Conservation (phyloP, 37 sponge, comb jelly and placozoan species). For the Aplysina aerophoba region DNA sequence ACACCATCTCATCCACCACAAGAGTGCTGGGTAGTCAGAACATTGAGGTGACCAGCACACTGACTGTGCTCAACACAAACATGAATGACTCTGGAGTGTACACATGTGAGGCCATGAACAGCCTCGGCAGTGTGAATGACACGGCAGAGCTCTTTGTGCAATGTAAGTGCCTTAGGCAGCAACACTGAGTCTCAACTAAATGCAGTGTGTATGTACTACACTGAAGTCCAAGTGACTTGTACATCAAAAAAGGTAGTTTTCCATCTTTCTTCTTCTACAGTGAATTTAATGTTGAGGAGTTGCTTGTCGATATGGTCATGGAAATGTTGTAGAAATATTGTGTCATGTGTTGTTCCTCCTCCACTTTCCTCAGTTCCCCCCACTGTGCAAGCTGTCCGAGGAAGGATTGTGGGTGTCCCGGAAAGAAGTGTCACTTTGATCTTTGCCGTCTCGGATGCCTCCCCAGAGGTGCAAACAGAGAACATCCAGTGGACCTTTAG, state of each 20-base stretch:
- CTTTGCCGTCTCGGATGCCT: conserved; percentile 52
- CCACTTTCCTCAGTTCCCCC: conserved; percentile 61
- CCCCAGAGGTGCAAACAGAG: conserved; percentile 42
- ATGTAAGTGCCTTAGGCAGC: background rate
- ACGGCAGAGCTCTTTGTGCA: background rate
- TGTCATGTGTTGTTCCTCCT: too few relatives aligned
- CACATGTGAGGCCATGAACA: conserved; percentile 3
- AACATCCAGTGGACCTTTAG: conserved; percentile 50
- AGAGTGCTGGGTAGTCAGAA: background rate
- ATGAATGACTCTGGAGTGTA: conserved; percentile 15
- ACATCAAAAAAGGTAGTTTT: too few relatives aligned
- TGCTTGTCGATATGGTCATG: too few relatives aligned
- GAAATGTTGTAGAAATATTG: background rate
- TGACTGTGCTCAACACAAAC: background rate
- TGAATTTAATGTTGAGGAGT: too few relatives aligned
- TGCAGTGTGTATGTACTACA: too few relatives aligned
- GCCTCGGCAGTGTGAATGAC: background rate
- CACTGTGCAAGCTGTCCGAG: conserved; percentile 29
- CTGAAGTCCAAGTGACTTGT: too few relatives aligned
- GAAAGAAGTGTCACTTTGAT: conserved; percentile 1
- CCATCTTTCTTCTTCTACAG: too few relatives aligned
- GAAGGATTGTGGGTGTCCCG: conserved; percentile 34
- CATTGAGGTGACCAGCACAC: conserved; percentile 1
- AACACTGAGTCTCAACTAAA: too few relatives aligned
- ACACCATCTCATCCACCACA: background rate